Evolutionary conservation across 1,140 invertebrate species (phyloP).

Genomic region (Apis florea): DNA sequence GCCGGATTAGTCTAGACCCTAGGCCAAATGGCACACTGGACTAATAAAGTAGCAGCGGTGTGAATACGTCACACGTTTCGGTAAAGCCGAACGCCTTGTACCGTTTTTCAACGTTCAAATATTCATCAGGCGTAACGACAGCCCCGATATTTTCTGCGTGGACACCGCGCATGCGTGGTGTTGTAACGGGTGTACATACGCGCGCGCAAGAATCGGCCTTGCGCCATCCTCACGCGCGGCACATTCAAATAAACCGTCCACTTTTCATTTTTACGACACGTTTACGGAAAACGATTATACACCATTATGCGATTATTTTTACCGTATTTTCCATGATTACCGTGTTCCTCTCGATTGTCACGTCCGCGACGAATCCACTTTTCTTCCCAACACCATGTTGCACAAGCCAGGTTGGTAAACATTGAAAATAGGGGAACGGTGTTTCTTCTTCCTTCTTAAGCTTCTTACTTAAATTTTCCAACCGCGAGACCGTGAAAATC

Average conservation of each 20-base stretch:
- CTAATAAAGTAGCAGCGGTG: not conserved
- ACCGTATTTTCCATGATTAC: not conserved
- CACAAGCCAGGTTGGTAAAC: too few species aligned
- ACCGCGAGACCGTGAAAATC: too few species aligned
- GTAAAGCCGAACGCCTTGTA: constrained; percentile 4
- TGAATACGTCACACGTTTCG: constrained; percentile 6
- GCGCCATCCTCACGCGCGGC: not conserved
- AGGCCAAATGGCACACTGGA: not conserved
- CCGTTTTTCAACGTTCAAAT: constrained; percentile 41
- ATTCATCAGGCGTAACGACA: constrained; percentile 37
- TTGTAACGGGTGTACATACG: not conserved
- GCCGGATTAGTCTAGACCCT: not conserved
- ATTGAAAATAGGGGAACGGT: too few species aligned
- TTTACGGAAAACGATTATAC: not conserved
- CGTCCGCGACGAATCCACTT: too few species aligned
- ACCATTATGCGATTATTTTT: not conserved
- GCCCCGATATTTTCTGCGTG: constrained; percentile 3
- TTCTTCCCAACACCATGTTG: too few species aligned
- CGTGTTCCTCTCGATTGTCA: not conserved
- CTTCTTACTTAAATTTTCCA: too few species aligned
- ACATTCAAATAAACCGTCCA: too few species aligned
- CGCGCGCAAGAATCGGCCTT: not conserved
- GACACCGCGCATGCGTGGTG: not conserved
- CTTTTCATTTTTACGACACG: not conserved
- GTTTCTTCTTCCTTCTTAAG: too few species aligned